phyloP scores from a whole-genome alignment of 2,113 vertebrate species.

The Megaleporinus macrocephalus region DNA sequence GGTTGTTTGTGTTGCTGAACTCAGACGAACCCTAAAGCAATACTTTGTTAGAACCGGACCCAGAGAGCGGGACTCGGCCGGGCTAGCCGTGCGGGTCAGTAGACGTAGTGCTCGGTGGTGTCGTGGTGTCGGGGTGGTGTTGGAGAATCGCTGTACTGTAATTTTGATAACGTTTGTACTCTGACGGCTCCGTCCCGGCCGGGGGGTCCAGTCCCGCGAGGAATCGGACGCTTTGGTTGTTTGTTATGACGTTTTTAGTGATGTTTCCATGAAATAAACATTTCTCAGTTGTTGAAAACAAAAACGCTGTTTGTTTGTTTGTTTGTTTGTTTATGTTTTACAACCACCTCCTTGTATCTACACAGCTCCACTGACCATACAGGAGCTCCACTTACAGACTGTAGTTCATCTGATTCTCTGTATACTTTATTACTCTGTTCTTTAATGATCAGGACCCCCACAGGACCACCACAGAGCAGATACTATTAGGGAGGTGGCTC shows the following conservation, averaged over 20 bases:
- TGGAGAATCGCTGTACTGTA: slow-evolving; percentile 59
- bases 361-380: too few species aligned
- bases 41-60: neutral
- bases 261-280: slow-evolving; percentile 56
- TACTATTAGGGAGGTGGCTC: too few species aligned
- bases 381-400: too few species aligned
- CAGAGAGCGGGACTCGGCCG: neutral
- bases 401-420: too few species aligned
- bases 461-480: too few species aligned
- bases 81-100: slow-evolving; percentile 16
- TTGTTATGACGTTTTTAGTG: slow-evolving; percentile 51
- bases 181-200: slow-evolving; percentile 11
- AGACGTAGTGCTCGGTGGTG: slow-evolving; percentile 24
- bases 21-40: slow-evolving; percentile 25
- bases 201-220: slow-evolving; percentile 1
- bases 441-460: too few species aligned
- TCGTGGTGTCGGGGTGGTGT: slow-evolving; percentile 34
- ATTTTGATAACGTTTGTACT: slow-evolving; percentile 48
- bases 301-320: neutral
- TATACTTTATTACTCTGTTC: too few species aligned
- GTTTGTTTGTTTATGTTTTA: neutral
- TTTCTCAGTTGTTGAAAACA: slow-evolving; percentile 14
- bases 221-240: slow-evolving; percentile 1
- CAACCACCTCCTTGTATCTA: too few species aligned
- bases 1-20: slow-evolving; percentile 1